Evolutionary conservation across 2,113 vertebrate genomes (phyloP), one percentile per base, ranked within the genome.

Genomic region (Neodontobutis hainanensis): DNA sequence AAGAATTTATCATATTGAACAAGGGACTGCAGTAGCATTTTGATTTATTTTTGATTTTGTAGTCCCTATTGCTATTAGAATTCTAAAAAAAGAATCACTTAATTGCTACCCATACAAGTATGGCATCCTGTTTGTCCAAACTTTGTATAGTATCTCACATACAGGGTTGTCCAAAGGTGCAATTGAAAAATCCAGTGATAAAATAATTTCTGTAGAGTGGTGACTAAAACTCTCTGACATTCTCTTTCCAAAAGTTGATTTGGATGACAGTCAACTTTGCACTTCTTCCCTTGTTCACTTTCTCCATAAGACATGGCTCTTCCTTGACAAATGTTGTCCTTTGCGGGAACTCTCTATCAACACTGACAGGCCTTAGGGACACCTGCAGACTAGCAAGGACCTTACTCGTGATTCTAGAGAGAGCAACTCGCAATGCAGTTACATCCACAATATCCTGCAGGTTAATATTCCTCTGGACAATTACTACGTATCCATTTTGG

Each of bases 321-420:
- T 70, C 45, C 9, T 67, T 77, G 77, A 78, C 66, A 85, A 69
- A 78, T 67, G 64, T 51, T 69, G 72, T 62, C 55, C 60, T 58
- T 34, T 52, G 49, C 15, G 12, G 36, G 68, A 82, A 65, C 58
- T 73, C 68, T 78, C 57, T 62, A 65, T 84, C 65, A 73, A 50
- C 42, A 53, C 69, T 66, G 45, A 76, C 75, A 70, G 55, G 45
- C 57, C 62, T 45, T 3, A 11, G 68, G 62, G 58, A 82, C 73
- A 78, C 72, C 62, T 69, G 62, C 75, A 15, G 71, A 73, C 59
- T 52, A 36, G 67, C 59, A 78, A 68, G 6, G 32, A 56, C 49
- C 45, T 77, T 49, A 43, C 38, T 42, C 48, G 63, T 40, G 38
- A 66, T 58, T 68, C 38, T 32, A 9, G n/a, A 9, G n/a, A 38